Percentiles rank a stretch among this genome's conserved stretches.
These are phyloP conservation scores for Cygnus olor DNA, from an alignment of 2,797 vertebrate genomes.

Conservation along the genomic window DNA sequence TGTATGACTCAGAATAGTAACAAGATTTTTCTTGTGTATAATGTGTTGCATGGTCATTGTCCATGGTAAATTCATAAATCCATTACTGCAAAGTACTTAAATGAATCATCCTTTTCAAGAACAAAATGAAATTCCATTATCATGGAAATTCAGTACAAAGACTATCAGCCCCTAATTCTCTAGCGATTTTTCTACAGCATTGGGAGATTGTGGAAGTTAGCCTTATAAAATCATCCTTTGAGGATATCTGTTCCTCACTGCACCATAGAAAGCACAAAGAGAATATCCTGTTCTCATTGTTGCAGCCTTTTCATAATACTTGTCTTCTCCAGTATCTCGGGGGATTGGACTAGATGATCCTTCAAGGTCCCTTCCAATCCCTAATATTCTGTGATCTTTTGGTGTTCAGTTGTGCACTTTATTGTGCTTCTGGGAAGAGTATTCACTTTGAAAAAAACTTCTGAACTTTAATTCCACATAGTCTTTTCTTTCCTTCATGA, in stretches of 20 bases:
- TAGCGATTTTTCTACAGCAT: not conserved
- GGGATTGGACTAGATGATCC: too few species aligned
- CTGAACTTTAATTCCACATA: not conserved
- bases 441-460: not conserved
- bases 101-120: not conserved
- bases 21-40: not conserved
- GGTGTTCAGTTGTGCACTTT: not conserved
- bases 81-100: not conserved
- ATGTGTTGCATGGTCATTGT: not conserved
- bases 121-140: not conserved
- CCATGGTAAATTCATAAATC: not conserved
- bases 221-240: not conserved
- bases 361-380: too few species aligned
- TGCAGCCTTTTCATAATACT: not conserved
- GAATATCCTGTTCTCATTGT: not conserved
- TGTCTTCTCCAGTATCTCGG: not conserved
- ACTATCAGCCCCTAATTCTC: not conserved
- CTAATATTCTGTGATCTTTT: not conserved
- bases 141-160: not conserved
- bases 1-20: not conserved
- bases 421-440: not conserved
- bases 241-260: fast-evolving
- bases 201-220: not conserved
- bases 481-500: not conserved
- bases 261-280: not conserved